phyloP scores from a whole-genome alignment of 1,140 invertebrate species.

The Copidosoma floridanum region DNA sequence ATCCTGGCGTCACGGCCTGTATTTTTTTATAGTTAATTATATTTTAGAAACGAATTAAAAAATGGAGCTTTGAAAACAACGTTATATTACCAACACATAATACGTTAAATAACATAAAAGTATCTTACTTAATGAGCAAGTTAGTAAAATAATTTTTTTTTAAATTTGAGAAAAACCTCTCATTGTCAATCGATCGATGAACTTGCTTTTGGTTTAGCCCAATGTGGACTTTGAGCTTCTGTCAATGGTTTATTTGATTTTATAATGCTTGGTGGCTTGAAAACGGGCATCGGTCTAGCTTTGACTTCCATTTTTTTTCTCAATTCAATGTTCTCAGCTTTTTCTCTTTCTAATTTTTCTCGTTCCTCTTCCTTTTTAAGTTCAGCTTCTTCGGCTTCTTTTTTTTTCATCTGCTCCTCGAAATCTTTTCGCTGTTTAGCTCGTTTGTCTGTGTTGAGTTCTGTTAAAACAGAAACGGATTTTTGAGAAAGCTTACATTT shows the following conservation, averaged over 20 bases:
- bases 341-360: constrained; percentile 34
- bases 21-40: too few relatives aligned
- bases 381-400: constrained; percentile 38
- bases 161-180: constrained; percentile 4
- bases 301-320: constrained; percentile 43
- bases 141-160: constrained; percentile 4
- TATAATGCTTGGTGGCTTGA: constrained; percentile 33
- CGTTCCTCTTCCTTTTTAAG: constrained; percentile 35
- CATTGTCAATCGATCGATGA: background rate
- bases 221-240: constrained; percentile 43
- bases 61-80: background rate
- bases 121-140: too few relatives aligned
- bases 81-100: constrained; percentile 11
- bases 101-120: constrained; percentile 20
- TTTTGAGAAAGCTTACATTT: constrained; percentile 31
- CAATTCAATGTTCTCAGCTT: constrained; percentile 34
- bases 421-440: constrained; percentile 44
- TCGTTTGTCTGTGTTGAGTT: constrained; percentile 49
- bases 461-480: constrained; percentile 27
- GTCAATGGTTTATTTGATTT: constrained; percentile 45
- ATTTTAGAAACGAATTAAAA: too few relatives aligned
- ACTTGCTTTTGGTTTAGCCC: constrained; percentile 30
- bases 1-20: too few relatives aligned
- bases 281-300: constrained; percentile 47
- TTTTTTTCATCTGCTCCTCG: constrained; percentile 47